Conservation (phyloP, 2,113 vertebrate species). For the Peucedramus taeniatus region DNA sequence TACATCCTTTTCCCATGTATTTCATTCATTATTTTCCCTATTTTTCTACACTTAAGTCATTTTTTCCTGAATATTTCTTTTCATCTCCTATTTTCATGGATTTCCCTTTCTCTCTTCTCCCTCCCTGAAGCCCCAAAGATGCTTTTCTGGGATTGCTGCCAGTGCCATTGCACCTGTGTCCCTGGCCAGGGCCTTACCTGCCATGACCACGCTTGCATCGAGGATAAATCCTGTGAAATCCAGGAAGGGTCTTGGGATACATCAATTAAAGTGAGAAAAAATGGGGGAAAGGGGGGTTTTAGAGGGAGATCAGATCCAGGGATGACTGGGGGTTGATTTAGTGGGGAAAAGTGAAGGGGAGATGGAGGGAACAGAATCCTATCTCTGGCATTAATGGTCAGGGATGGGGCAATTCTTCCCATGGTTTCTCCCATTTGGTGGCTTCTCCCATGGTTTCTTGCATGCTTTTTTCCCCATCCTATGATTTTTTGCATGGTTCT, state of each 20-base stretch:
- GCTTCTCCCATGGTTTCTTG: not conserved
- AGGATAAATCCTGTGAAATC: constrained; percentile 69
- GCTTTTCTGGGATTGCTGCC: constrained; percentile 65
- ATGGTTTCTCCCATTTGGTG: not conserved
- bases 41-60: not conserved
- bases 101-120: not conserved
- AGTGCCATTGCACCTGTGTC: constrained; percentile 68
- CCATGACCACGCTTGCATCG: constrained; percentile 61
- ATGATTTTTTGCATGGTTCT: too few species aligned
- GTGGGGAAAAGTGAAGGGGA: not conserved
- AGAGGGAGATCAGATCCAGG: too few species aligned
- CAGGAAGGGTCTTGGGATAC: constrained; percentile 64
- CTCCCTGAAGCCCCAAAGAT: constrained; percentile 63
- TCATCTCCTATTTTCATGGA: not conserved
- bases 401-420: too few species aligned
- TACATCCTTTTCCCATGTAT: too few species aligned
- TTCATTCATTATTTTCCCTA: too few species aligned
- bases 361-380: too few species aligned
- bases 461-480: too few species aligned
- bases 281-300: too few species aligned
- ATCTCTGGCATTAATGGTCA: not conserved
- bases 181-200: constrained; percentile 64
- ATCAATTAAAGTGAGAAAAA: constrained; percentile 70
- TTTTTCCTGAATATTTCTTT: not conserved
- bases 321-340: too few species aligned